A percentile compares a stretch with the other conserved stretches of the same genome.
Evolutionary conservation across 1,140 invertebrate species (phyloP).

Genomic region (Nebria ingens): DNA sequence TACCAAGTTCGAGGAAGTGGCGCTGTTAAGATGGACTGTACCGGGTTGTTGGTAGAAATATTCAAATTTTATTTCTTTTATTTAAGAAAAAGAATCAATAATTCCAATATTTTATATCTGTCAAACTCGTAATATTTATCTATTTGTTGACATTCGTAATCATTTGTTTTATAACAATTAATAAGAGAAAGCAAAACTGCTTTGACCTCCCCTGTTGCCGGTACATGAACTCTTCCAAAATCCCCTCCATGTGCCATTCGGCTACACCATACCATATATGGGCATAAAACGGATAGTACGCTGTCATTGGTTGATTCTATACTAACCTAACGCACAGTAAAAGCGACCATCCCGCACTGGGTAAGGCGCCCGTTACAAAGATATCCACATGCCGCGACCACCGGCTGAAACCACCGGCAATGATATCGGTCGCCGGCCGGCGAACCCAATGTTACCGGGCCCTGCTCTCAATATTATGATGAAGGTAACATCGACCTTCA

Average conservation of each 20-base stretch:
- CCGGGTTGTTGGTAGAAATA: constrained; percentile 18
- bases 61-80: constrained; percentile 20
- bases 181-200: background rate
- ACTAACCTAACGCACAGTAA: constrained; percentile 20
- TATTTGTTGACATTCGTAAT: background rate
- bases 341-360: background rate
- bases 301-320: constrained; percentile 46
- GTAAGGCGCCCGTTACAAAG: background rate
- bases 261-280: constrained; percentile 64
- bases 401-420: constrained; percentile 12
- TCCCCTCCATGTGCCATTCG: constrained; percentile 33
- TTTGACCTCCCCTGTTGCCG: constrained; percentile 21
- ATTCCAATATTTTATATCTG: background rate
- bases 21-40: constrained; percentile 16
- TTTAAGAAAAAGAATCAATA: background rate
- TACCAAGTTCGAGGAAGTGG: constrained; percentile 22
- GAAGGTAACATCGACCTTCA: background rate
- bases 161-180: constrained; percentile 5
- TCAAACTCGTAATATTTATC: background rate
- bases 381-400: background rate
- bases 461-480: background rate
- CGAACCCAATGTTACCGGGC: constrained; percentile 18
- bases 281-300: constrained; percentile 55
- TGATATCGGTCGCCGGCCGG: constrained; percentile 34
- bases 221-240: constrained; percentile 22